Base-by-base conservation (phyloP, 2,888 invertebrate genomes). In the Meliscaeva auricollis region DNA sequence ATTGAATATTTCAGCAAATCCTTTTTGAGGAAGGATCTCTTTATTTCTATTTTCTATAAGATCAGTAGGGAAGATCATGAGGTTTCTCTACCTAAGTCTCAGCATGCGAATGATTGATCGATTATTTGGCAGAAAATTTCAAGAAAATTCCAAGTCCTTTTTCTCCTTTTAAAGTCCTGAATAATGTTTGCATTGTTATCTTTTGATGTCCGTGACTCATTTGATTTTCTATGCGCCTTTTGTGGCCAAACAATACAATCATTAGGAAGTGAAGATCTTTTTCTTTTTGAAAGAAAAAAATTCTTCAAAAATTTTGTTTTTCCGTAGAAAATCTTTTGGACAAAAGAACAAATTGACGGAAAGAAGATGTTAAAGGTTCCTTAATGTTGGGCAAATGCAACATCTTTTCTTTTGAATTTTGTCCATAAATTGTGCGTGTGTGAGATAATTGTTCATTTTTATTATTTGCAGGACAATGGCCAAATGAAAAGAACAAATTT, bases 311-410 rank as follows among this genome's bases (percentile, higher is more conserved):
- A 35, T 62, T 1, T 17, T 30, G 46, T 30, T 11, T 17, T 17
- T 66, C 50, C 35, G 20, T 32, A n/a, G 13, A 46, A 46, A 46
- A 64, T 64, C 15, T 30, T 62, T 66, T 13, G 70, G 54, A 77
- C 66, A 77, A 73, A 72, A 46, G 78, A 56, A n/a, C 72, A 82
- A 82, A 82, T 82, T 77, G 64, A 77, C 58, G 72, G 35, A 82
- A 82, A 77, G 82, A 82, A 82, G 82, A 82, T 46, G 72, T 82
- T 72, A 81, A 48, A 26, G 11, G 20, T 38, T 54, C 44, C 73
- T 60, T 83, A 83, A 82, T 82, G 79, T 83, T 79, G 79, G 78
- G 83, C 83, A 74, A 74, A 64, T 69, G 46, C 78, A 64, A 35
- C 5, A 26, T 26, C 3, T 38, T 50, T 60, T 50, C 54, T 46